These are phyloP conservation scores for Xiphophorus maculatus DNA, from an alignment of 2,113 vertebrate species.

Conservation along the genomic window DNA sequence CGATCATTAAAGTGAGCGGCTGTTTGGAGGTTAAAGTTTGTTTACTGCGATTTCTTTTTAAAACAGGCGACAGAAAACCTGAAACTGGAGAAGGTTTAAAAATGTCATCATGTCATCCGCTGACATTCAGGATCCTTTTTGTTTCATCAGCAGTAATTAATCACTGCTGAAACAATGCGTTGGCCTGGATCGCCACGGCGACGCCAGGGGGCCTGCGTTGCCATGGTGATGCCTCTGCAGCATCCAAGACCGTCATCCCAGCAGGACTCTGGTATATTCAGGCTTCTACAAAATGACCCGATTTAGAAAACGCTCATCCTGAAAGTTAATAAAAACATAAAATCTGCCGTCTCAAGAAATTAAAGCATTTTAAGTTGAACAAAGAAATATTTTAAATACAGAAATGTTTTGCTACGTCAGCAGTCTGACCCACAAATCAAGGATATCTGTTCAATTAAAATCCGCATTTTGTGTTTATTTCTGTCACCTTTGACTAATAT, in stretches of 20 bases:
- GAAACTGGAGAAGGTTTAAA: slow-evolving; percentile 15
- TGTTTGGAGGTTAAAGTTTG: slow-evolving; percentile 11
- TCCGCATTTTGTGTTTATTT: too few relatives aligned
- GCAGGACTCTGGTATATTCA: slow-evolving; percentile 12
- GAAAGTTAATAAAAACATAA: neutral
- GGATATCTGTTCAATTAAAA: too few relatives aligned
- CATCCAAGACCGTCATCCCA: slow-evolving; percentile 27
- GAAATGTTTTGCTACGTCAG: too few relatives aligned
- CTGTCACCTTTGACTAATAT: too few relatives aligned
- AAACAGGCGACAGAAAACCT: neutral
- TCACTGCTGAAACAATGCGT: slow-evolving; percentile 72
- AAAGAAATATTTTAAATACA: too few relatives aligned
- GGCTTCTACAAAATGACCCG: slow-evolving; percentile 1
- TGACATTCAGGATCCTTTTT: slow-evolving; percentile 78
- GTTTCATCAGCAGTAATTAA: slow-evolving; percentile 82
- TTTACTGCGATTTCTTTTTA: slow-evolving; percentile 5
- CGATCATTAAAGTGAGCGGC: slow-evolving; percentile 10
- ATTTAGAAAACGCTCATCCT: slow-evolving; percentile 1
- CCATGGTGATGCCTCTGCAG: slow-evolving; percentile 53
- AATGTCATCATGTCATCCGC: slow-evolving; percentile 65
- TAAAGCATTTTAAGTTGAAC: too few relatives aligned
- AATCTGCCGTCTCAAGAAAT: too few relatives aligned
- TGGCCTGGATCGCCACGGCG: slow-evolving; percentile 58
- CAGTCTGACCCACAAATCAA: too few relatives aligned
- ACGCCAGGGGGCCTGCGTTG: slow-evolving; percentile 57